Percentiles rank a stretch among this genome's conserved stretches.
These are phyloP conservation scores for Ceratotherium simum DNA, from an alignment of 2,113 vertebrate genomes.

Conservation along the genomic window DNA sequence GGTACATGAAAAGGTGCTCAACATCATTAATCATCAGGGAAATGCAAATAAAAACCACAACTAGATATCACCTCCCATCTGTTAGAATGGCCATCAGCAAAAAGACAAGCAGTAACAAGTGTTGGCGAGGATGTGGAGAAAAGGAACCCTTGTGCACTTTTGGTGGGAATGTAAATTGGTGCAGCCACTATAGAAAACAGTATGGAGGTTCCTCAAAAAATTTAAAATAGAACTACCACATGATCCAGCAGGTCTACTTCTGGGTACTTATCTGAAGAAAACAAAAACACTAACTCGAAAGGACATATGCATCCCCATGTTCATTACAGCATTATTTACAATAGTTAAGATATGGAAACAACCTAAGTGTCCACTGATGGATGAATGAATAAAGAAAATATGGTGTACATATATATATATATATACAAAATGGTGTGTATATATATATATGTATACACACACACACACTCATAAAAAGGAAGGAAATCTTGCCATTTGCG, in stretches of 20 bases:
- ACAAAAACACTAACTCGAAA: neutral
- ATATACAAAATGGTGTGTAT: too few species aligned
- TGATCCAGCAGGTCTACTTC: neutral
- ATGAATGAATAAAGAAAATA: neutral
- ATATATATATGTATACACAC: too few species aligned
- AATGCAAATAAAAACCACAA: neutral
- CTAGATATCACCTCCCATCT: neutral
- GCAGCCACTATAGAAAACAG: neutral
- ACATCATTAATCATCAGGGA: neutral
- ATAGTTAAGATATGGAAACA: neutral
- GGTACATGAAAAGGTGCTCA: neutral
- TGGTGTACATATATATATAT: too few species aligned
- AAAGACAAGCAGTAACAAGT: neutral
- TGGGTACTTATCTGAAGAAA: neutral
- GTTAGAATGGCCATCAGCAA: neutral
- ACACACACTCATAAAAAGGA: neutral
- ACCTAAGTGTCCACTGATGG: neutral
- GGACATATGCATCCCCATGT: neutral
- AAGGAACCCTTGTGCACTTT: neutral
- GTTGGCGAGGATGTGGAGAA: neutral
- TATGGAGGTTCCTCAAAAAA: neutral
- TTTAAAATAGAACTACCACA: conserved; percentile 2
- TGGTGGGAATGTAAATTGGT: neutral
- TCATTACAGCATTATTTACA: neutral
- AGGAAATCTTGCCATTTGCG: neutral